Percentiles rank a stretch among this genome's conserved stretches.
Conservation (phyloP, 2,113 vertebrate species). For the Gymnogyps californianus region DNA sequence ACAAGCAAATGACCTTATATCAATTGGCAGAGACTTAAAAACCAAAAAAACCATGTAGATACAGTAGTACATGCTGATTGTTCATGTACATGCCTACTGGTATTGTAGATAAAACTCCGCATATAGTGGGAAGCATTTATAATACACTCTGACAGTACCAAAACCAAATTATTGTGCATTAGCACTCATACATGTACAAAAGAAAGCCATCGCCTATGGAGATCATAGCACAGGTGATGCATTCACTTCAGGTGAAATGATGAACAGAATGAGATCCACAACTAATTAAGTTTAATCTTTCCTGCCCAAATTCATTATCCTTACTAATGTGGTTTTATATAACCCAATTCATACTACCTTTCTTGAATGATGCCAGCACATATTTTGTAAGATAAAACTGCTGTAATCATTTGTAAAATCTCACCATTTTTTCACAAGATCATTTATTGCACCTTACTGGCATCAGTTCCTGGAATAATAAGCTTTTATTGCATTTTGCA, state of each 20-base stretch:
- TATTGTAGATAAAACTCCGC: not conserved
- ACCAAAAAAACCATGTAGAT: not conserved
- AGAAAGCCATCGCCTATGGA: not conserved
- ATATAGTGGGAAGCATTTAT: not conserved
- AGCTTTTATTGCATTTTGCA: not conserved
- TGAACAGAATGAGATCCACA: not conserved
- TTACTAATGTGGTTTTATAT: not conserved
- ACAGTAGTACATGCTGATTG: not conserved
- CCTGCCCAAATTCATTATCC: not conserved
- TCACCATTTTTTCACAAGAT: not conserved
- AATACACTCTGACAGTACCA: not conserved
- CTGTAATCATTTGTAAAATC: not conserved
- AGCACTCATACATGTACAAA: not conserved
- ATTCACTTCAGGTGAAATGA: not conserved
- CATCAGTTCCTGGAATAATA: not conserved
- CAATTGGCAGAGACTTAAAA: not conserved
- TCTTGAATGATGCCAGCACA: not conserved
- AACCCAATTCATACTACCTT: not conserved
- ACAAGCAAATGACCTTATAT: not conserved
- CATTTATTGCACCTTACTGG: not conserved
- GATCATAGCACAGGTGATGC: not conserved
- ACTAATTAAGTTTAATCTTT: slow-evolving; percentile 19
- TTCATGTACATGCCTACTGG: not conserved
- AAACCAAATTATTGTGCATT: not conserved
- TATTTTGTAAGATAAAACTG: not conserved